Evolutionary conservation across 2,888 invertebrate species (phyloP), one percentile per base, ranked within the genome.

Genomic region (Dorcus parallelipipedus): DNA sequence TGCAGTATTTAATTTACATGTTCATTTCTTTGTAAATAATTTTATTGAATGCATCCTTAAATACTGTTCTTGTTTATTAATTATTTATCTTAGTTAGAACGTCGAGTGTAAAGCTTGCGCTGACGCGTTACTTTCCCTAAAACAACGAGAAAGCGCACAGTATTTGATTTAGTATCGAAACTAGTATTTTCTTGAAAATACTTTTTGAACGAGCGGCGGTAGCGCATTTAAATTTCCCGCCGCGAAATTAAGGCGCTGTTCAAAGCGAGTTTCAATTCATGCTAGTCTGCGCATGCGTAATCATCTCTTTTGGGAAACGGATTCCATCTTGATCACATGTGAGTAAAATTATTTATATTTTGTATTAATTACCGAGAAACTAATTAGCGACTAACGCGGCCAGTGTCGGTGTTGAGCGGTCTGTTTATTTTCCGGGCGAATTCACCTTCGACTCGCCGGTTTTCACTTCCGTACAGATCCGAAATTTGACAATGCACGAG

Each of bases 261-360:
- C 14, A 33, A 33, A 33, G 26, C 26, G 26, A 33, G 26, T 33
- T 56, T 55, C 56, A 48, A 56, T 55, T 52, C 55, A 59, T 51
- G 49, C 41, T 49, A 52, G 47, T 48, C 47, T 47, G 57, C 88
- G 87, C 88, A 86, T 84, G 87, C 86, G 84, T 84, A 81, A 79
- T 81, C 80, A 82, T 82, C 83, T 85, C 87, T 88, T 89, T 89
- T 88, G 87, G 87, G 62, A 88, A 86, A 86, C 86, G 89, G 88
- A 88, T 87, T 88, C 89, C 90, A 89, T 89, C 89, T 86, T 84
- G 89, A 88, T 88, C 90, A 90, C 90, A 91, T 89, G 91, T 91
- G 89, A 91, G 90, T 91, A 87, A 52, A 54, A 52, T 64, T 52
- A 53, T 59, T 58, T 65, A 67, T 60, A 62, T 59, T 64, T 61